Base-by-base conservation (phyloP, 2,888 invertebrate genomes). In the Drosophila putrida region DNA sequence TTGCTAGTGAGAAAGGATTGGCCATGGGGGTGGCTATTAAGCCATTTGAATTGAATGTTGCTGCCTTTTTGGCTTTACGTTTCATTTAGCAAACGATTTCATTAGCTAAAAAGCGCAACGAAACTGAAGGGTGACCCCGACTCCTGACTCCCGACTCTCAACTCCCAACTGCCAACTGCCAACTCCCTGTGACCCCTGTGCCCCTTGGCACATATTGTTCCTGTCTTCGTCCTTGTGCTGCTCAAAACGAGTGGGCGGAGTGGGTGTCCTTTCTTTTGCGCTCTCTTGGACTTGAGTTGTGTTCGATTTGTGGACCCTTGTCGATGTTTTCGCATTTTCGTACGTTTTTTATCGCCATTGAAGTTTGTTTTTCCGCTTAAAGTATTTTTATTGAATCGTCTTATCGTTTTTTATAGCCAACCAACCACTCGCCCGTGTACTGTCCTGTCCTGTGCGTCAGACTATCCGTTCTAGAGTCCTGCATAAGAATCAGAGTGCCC, bases 301-400 rank as follows among this genome's bases (percentile, higher is more conserved):
- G 50, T 15, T 25, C 74, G 41, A 68, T 61, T 47, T 59, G 79
- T 82, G 80, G 80, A 77, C 83, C 78, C 78, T 74, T 65, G 57
- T 65, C 72, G 60, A 54, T 67, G 55, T 25, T 44, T 59, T 53
- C 43, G 47, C 39, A 59, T 69, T 49, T 61, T 61, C 67, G 55
- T 47, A 35, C 43, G 38, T 58, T 68, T 80, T 87, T 86, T 87
- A 83, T 83, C 84, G 89, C 71, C 75, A 89, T 80, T 89, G 78
- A 82, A 90, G 91, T 88, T 91, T 91, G 89, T 91, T 91, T 90
- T 91, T 91, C 91, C 91, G 90, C 90, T 89, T 84, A 91, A 91
- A 91, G 88, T 86, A 90, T 86, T 91, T 91, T 90, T 91, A 90
- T 88, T 90, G 84, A 87, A 88, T 78, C 67, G 78, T 67, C 76